phyloP scores from a whole-genome alignment of 2,888 invertebrate genomes.

The Cataglyphis rosenhaueri region DNA sequence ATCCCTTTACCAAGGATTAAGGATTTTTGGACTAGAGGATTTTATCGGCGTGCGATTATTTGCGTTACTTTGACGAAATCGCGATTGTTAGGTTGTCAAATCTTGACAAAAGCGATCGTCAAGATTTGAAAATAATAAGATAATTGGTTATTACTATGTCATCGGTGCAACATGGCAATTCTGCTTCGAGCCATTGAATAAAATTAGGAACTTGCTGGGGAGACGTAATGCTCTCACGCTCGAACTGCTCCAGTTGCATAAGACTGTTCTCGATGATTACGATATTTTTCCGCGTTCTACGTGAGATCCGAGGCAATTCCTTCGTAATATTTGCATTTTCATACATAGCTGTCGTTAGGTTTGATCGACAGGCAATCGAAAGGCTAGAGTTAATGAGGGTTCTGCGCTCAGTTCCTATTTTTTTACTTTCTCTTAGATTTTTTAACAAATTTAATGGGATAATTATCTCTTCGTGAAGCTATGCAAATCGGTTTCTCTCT shows the following conservation, averaged over 20 bases:
- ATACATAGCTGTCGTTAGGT: not conserved
- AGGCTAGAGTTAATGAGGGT: not conserved
- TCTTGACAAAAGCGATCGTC: not conserved
- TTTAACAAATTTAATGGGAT: not conserved
- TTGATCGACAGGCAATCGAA: not conserved
- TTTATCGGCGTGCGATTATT: not conserved
- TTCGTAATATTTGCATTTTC: not conserved
- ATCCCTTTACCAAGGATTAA: conserved; percentile 63
- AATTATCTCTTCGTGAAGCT: not conserved
- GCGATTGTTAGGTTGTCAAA: not conserved
- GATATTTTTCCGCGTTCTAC: not conserved
- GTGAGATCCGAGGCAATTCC: not conserved
- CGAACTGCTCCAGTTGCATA: not conserved
- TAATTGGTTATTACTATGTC: not conserved
- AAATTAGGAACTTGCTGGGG: conserved; percentile 13
- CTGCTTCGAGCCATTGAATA: conserved; percentile 3
- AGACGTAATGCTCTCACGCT: not conserved
- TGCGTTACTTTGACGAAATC: not conserved
- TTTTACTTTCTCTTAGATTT: not conserved
- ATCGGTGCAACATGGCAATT: conserved; percentile 11
- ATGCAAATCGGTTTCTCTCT: not conserved
- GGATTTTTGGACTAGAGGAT: not conserved
- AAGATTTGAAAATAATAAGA: not conserved
- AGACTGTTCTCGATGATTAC: conserved; percentile 6
- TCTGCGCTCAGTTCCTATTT: not conserved